Evolutionary conservation across 1,140 invertebrate genomes (phyloP).

Genomic region (Babylonia areolata): DNA sequence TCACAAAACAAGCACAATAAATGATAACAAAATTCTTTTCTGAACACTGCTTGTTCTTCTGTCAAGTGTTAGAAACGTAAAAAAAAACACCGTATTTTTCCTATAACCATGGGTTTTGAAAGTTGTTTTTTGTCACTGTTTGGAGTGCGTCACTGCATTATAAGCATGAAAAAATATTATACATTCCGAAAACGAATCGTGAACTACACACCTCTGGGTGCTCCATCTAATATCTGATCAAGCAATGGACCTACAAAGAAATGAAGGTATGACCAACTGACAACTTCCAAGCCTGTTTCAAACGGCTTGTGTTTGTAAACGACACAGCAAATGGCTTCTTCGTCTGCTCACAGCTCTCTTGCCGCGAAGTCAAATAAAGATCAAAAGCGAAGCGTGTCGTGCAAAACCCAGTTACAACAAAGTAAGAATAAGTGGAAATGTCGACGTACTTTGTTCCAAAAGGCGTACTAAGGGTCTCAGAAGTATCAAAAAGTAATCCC

Average conservation of each 20-base stretch:
- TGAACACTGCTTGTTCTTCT: too few relatives aligned
- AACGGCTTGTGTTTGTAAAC: neutral
- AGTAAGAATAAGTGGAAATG: neutral
- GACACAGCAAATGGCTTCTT: neutral
- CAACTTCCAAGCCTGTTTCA: neutral
- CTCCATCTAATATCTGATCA: neutral
- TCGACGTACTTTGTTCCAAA: neutral
- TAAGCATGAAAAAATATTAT: neutral
- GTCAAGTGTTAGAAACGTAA: too few relatives aligned
- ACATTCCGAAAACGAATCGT: too few relatives aligned
- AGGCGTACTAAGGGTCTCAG: neutral
- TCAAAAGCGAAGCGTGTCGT: neutral
- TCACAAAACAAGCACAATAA: too few relatives aligned
- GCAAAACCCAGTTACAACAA: neutral
- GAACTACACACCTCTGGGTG: neutral
- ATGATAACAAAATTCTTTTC: too few relatives aligned
- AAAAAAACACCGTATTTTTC: too few relatives aligned
- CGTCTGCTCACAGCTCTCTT: neutral
- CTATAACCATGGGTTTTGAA: too few relatives aligned
- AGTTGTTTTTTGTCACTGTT: too few relatives aligned
- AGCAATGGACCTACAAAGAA: neutral
- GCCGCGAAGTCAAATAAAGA: neutral
- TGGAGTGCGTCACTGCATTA: too few relatives aligned
- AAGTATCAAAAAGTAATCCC: neutral
- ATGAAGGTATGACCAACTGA: neutral